Evolutionary conservation across 2,888 invertebrate species (phyloP).

Genomic region (Pimpla rufipes): DNA sequence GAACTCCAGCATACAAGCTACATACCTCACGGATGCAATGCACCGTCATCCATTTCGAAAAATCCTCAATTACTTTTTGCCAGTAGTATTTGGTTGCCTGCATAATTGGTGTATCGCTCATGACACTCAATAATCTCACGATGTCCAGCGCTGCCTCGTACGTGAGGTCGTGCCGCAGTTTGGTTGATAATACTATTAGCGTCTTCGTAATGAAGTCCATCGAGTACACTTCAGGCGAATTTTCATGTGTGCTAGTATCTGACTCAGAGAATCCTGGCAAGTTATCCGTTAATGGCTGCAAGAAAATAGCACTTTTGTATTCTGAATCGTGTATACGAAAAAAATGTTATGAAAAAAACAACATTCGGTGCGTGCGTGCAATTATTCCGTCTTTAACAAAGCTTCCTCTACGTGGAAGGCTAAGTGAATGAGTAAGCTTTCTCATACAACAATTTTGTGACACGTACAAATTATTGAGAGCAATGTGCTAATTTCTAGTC

Average conservation of each 20-base stretch:
- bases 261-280: neutral
- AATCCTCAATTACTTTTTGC: conserved; percentile 42
- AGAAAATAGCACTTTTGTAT: neutral
- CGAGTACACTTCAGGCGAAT: conserved; percentile 11
- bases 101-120: neutral
- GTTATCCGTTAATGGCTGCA: neutral
- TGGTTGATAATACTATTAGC: conserved; percentile 38
- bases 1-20: conserved; percentile 18
- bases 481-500: neutral
- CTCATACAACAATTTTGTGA: too few species aligned
- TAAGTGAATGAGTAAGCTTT: too few species aligned
- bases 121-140: neutral
- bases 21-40: conserved; percentile 42
- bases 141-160: conserved; percentile 40
- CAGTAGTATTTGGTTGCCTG: conserved; percentile 41
- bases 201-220: conserved; percentile 33
- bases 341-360: neutral
- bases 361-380: neutral
- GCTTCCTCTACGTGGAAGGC: too few species aligned
- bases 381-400: too few species aligned
- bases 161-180: conserved; percentile 38
- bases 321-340: neutral
- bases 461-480: neutral
- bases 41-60: conserved; percentile 10
- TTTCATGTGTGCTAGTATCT: neutral